Evolutionary conservation across 1,140 invertebrate genomes (phyloP).

Genomic region (Pogonomyrmex californicus): DNA sequence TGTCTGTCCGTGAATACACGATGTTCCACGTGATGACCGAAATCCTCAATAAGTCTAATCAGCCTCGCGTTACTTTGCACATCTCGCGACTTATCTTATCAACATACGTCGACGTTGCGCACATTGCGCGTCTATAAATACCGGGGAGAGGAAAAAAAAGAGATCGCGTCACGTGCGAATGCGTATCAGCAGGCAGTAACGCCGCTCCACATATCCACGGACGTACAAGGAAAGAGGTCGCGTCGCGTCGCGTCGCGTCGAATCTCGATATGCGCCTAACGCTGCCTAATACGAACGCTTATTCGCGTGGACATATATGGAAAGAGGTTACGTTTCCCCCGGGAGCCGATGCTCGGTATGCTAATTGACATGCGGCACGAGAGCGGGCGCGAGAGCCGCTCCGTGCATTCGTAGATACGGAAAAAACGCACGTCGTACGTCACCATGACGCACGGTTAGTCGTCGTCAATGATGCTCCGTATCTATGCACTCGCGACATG

Average conservation of each 20-base stretch:
- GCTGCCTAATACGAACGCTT: neutral
- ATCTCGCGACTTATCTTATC: slow-evolving; percentile 7
- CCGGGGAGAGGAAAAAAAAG: neutral
- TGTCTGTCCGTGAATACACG: neutral
- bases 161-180: slow-evolving; percentile 7
- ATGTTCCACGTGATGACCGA: neutral
- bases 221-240: neutral
- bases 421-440: neutral
- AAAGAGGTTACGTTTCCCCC: neutral
- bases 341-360: neutral
- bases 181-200: neutral
- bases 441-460: neutral
- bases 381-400: neutral
- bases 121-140: neutral
- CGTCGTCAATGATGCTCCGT: neutral
- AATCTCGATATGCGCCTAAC: neutral
- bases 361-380: neutral
- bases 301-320: neutral
- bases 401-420: slow-evolving; percentile 3
- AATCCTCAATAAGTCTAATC: slow-evolving; percentile 23
- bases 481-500: no score
- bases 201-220: neutral
- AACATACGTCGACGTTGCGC: neutral
- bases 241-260: neutral
- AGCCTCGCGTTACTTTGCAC: neutral